These are phyloP conservation scores for Tribolium castaneum DNA, from an alignment of 1,140 invertebrate species.

Conservation along the genomic window DNA sequence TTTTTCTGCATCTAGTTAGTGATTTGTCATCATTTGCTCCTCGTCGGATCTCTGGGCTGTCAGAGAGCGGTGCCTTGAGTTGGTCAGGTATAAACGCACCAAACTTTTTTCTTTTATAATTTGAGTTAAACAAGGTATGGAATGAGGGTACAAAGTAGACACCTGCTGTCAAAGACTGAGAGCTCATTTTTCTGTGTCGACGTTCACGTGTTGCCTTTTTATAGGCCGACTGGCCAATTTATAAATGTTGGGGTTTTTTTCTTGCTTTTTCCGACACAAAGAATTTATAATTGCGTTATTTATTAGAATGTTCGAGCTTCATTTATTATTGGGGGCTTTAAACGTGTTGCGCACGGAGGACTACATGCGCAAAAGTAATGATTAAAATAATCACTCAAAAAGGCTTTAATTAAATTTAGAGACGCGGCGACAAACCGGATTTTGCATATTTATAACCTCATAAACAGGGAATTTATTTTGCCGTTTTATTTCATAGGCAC, in stretches of 20 bases:
- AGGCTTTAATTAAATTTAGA: constrained; percentile 31
- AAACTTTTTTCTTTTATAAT: constrained; percentile 42
- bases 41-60: constrained; percentile 43
- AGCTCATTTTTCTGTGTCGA: constrained; percentile 55
- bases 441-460: constrained; percentile 3
- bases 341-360: constrained; percentile 39
- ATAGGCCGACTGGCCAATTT: constrained; percentile 51
- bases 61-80: constrained; percentile 38
- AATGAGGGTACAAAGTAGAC: constrained; percentile 38
- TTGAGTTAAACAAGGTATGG: constrained; percentile 40
- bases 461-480: neutral
- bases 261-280: constrained; percentile 33
- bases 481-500: constrained; percentile 67
- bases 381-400: constrained; percentile 50
- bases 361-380: constrained; percentile 58
- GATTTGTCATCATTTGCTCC: constrained; percentile 57
- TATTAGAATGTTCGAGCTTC: constrained; percentile 6
- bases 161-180: constrained; percentile 51
- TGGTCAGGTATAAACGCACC: constrained; percentile 35
- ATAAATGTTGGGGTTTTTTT: constrained; percentile 45
- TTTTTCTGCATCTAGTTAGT: constrained; percentile 45
- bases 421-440: neutral
- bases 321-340: neutral
- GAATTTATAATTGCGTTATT: constrained; percentile 42
- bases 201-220: constrained; percentile 49